A percentile compares a stretch with the other conserved stretches of the same genome.
Conservation (phyloP, 1,140 invertebrate genomes). For the Euura lappo region DNA sequence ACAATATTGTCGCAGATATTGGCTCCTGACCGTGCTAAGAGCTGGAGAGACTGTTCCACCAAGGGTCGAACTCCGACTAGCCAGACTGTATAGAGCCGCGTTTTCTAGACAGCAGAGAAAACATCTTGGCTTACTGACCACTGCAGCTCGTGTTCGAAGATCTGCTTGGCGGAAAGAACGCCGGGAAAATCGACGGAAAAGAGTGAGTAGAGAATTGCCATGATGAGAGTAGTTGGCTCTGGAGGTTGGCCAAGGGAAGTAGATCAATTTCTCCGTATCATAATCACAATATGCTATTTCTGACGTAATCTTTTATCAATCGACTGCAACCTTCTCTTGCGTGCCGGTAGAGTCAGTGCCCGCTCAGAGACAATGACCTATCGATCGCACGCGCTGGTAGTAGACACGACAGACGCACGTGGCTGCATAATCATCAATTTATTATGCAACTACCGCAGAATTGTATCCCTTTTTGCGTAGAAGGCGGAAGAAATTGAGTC, state of each 20-base stretch:
- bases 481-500: neutral
- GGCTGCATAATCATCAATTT: neutral
- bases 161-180: conserved; percentile 13
- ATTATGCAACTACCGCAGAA: neutral
- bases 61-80: conserved; percentile 57
- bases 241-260: too few species aligned
- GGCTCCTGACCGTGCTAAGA: conserved; percentile 78
- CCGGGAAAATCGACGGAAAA: neutral
- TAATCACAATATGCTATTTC: too few species aligned
- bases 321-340: neutral
- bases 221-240: too few species aligned
- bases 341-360: neutral
- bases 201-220: neutral
- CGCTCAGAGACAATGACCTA: neutral
- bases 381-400: neutral
- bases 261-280: too few species aligned
- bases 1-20: conserved; percentile 63
- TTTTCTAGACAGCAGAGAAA: conserved; percentile 59
- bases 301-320: too few species aligned
- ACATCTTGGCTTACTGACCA: conserved; percentile 48
- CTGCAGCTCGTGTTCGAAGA: conserved; percentile 38
- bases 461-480: neutral
- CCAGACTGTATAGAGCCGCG: conserved; percentile 59
- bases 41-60: conserved; percentile 49
- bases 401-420: neutral